Percentiles rank a stretch among this genome's conserved stretches.
These are phyloP conservation scores for Myxocyprinus asiaticus DNA, from an alignment of 2,113 vertebrate species.

Conservation along the genomic window DNA sequence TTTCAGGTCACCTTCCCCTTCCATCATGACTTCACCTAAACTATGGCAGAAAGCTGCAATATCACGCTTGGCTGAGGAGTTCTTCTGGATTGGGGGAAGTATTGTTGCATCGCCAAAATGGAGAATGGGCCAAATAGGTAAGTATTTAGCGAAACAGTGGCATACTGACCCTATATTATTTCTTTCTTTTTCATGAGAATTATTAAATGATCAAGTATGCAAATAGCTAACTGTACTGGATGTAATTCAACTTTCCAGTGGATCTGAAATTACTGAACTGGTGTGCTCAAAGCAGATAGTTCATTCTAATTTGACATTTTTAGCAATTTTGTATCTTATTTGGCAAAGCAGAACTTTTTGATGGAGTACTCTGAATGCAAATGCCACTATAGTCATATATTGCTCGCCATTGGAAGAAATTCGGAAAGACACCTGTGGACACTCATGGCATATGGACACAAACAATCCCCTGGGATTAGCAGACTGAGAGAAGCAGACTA, in stretches of 20 bases:
- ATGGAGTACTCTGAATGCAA: too few species aligned
- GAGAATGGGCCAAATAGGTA: constrained; percentile 86
- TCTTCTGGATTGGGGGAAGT: constrained; percentile 91
- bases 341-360: too few species aligned
- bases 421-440: constrained; percentile 48
- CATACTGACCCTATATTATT: too few species aligned
- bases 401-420: not conserved
- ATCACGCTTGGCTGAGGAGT: constrained; percentile 82
- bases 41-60: constrained; percentile 76
- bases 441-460: constrained; percentile 71
- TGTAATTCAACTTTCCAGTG: too few species aligned
- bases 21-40: constrained; percentile 72
- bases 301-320: too few species aligned
- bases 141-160: constrained; percentile 55
- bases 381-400: not conserved
- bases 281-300: too few species aligned
- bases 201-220: not conserved
- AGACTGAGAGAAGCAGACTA: constrained; percentile 61
- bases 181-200: too few species aligned
- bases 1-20: constrained; percentile 49
- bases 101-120: constrained; percentile 79
- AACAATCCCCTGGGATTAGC: constrained; percentile 75
- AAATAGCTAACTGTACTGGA: too few species aligned
- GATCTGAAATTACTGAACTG: too few species aligned
- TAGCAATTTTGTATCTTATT: too few species aligned